Evolutionary conservation across 2,113 vertebrate genomes (phyloP).

Genomic region (Dicrurus megarhynchus): DNA sequence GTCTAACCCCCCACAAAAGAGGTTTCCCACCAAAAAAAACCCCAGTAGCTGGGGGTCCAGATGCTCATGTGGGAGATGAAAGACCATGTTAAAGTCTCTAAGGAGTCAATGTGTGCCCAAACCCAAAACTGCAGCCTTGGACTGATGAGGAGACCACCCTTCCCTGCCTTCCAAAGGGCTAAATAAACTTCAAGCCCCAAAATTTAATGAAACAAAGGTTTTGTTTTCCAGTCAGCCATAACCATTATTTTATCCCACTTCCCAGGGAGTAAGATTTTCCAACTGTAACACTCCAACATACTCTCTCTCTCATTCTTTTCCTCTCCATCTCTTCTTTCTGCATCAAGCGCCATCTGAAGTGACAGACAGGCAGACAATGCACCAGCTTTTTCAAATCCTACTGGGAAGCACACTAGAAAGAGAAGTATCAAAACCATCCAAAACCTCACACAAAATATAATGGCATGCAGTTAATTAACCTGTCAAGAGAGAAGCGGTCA

Average conservation of each 20-base stretch:
- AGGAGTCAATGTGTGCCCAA: background rate
- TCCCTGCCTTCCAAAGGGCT: background rate
- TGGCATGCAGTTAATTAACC: constrained; percentile 40
- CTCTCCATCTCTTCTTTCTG: background rate
- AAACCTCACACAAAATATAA: constrained; percentile 39
- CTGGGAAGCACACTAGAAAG: background rate
- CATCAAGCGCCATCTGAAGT: background rate
- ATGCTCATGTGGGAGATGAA: background rate
- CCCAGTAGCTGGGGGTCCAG: background rate
- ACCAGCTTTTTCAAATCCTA: constrained; percentile 1
- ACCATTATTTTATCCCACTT: background rate
- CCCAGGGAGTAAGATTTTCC: background rate
- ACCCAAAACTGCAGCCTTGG: background rate
- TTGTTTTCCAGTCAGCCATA: background rate
- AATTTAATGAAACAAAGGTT: background rate
- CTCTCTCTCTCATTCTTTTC: background rate
- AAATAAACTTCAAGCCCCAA: background rate
- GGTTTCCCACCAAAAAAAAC: background rate
- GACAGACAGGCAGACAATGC: constrained; percentile 44
- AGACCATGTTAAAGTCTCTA: background rate
- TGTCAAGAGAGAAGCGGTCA: constrained; percentile 37
- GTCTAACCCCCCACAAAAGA: background rate
- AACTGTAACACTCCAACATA: background rate
- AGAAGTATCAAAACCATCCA: constrained; percentile 22
- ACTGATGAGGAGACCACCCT: background rate